Conservation (phyloP, 2,113 vertebrate species). For the Leptocoma aspasia region DNA sequence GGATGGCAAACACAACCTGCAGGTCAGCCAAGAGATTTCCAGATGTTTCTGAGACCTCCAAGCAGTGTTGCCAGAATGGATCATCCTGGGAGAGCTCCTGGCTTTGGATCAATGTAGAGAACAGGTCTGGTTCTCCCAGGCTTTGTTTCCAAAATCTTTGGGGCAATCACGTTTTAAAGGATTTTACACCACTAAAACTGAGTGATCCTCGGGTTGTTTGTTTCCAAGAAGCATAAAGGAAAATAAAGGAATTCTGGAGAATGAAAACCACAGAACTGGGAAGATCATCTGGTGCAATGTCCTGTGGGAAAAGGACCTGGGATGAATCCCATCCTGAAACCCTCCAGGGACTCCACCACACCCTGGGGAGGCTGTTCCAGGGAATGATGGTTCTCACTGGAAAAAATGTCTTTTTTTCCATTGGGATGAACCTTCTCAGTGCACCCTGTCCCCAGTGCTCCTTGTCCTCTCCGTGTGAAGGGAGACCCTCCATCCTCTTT, state of each 20-base stretch:
- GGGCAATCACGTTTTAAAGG: fast-evolving
- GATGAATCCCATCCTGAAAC: not conserved
- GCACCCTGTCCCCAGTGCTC: not conserved
- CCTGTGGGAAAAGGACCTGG: not conserved
- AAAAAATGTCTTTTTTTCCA: not conserved
- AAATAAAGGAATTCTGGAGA: not conserved
- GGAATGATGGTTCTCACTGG: not conserved
- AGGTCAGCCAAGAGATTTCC: not conserved
- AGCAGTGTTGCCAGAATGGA: fast-evolving
- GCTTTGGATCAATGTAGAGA: not conserved
- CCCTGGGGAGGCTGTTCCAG: not conserved
- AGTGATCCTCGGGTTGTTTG: not conserved
- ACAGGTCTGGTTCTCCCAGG: not conserved
- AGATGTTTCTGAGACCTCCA: not conserved
- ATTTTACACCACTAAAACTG: not conserved
- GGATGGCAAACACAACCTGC: not conserved
- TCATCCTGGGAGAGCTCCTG: not conserved
- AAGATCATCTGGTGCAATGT: not conserved
- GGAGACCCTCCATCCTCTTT: not conserved
- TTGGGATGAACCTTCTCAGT: not conserved
- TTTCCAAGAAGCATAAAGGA: not conserved
- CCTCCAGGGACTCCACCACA: not conserved
- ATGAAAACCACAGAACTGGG: not conserved
- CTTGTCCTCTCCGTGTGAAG: no score
- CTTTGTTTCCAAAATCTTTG: not conserved